A percentile compares a stretch with the other conserved stretches of the same genome.
phyloP scores from a whole-genome alignment of 2,797 vertebrate species.

The Novumbra hubbsi region DNA sequence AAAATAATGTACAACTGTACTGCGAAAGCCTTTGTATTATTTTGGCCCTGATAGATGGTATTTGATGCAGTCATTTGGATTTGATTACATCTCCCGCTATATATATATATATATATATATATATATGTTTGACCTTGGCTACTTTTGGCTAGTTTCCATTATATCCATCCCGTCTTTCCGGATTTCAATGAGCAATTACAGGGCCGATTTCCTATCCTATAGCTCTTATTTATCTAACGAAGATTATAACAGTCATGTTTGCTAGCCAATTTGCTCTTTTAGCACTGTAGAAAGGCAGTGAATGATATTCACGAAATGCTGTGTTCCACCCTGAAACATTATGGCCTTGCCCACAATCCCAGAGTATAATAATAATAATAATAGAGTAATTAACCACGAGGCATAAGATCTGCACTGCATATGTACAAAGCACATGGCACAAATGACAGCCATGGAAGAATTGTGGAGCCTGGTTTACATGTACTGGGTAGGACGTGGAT shows the following conservation, averaged over 20 bases:
- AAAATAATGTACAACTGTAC: background rate
- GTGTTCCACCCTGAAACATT: background rate
- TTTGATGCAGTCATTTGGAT: constrained; percentile 59
- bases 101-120: no score
- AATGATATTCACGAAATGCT: background rate
- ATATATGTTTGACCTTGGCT: constrained; percentile 72
- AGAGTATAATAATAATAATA: background rate
- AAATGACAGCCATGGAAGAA: background rate
- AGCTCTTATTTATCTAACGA: background rate
- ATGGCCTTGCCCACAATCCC: background rate
- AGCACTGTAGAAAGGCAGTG: background rate
- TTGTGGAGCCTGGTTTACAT: background rate
- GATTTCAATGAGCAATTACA: constrained; percentile 43
- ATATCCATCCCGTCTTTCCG: constrained; percentile 18
- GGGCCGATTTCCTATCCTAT: background rate
- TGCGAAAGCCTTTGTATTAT: constrained; percentile 48
- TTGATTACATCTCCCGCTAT: constrained; percentile 60
- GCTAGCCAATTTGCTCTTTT: background rate
- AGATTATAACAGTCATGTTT: background rate
- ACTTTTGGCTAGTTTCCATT: constrained; percentile 51
- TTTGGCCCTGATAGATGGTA: constrained; percentile 48
- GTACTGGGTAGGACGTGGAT: background rate
- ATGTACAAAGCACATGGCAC: background rate
- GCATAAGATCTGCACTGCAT: background rate
- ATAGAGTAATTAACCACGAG: background rate